Evolutionary conservation across 2,888 invertebrate species (phyloP), one percentile per base, ranked within the genome.

Genomic region (Eristalis tenax): DNA sequence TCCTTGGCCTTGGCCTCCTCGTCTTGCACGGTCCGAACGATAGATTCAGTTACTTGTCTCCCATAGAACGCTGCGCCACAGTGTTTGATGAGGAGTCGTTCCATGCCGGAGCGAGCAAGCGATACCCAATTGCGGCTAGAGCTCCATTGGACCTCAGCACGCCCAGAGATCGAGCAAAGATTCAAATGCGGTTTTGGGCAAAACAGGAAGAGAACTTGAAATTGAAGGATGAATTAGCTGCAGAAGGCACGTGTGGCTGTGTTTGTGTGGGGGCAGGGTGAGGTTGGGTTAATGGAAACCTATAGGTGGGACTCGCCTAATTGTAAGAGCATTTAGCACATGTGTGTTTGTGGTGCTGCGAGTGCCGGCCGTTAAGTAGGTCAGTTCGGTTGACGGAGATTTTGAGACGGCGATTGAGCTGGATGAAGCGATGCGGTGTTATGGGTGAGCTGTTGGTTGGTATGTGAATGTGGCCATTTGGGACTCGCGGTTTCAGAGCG

Each of bases 141-240:
- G 81, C 76, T 23, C 13, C 26, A 63, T 66, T 76, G 80, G 75
- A 84, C 65, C 80, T 84, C 70, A 71, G 71, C 59, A 15, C 26
- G 59, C 59, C 59, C 82, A 59, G 69, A 82, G 85, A 85, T 77
- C 82, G 82, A 64, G 73, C 69, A 63, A 56, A 85, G 82, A 85
- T 81, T 85, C 71, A 74, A 85, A 85, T 81, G 85, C 81, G 85
- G 85, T 85, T 85, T 85, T 85, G 77, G 85, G 82, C 77, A 77
- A 82, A 82, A 77, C 85, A 85, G 85, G 85, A 85, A 85, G 85
- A 85, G 82, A 85, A 85, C 74, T 78, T 71, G 80, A 73, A 74
- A 70, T 70, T 82, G 77, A 85, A 85, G 81, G 81, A 84, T 77
- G 84, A 80, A 71, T 80, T 68, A 68, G 61, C 76, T 56, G 50